Conservation (phyloP, 1,140 invertebrate species). For the Potamilus streckersoni region DNA sequence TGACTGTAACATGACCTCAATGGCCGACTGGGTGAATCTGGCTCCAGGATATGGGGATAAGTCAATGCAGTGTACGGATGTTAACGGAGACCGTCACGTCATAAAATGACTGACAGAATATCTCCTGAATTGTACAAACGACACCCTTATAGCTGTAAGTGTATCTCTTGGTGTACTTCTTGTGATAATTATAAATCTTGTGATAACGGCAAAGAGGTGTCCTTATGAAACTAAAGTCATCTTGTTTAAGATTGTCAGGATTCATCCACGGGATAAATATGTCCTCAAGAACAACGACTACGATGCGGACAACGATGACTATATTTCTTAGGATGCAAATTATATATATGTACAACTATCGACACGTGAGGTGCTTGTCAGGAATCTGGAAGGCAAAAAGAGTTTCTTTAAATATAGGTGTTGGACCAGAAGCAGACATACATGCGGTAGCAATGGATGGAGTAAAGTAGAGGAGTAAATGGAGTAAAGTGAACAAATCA, state of each 20-base stretch:
- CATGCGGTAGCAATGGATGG: no score
- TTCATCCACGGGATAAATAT: constrained; percentile 11
- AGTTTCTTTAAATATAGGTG: constrained; percentile 7
- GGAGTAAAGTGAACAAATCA: no score
- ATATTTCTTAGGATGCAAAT: constrained; percentile 12
- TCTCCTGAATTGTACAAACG: constrained; percentile 11
- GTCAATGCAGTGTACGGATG: constrained; percentile 5
- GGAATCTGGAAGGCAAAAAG: constrained; percentile 9
- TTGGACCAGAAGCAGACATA: neutral
- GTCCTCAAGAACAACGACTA: neutral
- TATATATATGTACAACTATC: constrained; percentile 9
- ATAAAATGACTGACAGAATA: constrained; percentile 1
- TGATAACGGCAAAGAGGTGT: constrained; percentile 9
- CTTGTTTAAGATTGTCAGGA: constrained; percentile 3
- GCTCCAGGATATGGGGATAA: neutral
- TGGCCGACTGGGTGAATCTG: constrained; percentile 19
- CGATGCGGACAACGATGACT: constrained; percentile 15
- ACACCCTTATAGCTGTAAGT: neutral
- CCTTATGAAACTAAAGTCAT: constrained; percentile 26
- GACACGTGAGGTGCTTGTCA: constrained; percentile 6
- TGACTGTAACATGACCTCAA: constrained; percentile 21
- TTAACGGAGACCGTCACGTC: neutral
- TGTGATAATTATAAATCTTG: neutral
- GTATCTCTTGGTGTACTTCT: constrained; percentile 1
- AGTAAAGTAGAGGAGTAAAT: no score